Conservation (phyloP, 1,140 invertebrate genomes). For the Thaumetopoea pityocampa region DNA sequence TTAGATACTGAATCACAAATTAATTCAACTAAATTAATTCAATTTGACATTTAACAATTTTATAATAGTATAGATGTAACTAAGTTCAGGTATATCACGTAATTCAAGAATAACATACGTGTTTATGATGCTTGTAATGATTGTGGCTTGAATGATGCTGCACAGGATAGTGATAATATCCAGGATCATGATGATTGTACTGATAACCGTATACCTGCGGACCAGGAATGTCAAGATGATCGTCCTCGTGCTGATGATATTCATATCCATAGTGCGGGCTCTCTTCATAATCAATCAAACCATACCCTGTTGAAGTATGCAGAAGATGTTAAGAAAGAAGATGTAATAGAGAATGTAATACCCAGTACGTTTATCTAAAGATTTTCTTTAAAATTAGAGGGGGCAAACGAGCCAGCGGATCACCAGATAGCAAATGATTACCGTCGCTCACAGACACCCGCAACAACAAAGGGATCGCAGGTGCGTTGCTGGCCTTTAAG, state of each 20-base stretch:
- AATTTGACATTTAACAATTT: no score
- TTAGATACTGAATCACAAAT: no score
- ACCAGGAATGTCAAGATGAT: conserved; percentile 15
- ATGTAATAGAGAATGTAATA: background rate
- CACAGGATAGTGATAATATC: conserved; percentile 26
- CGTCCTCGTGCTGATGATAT: conserved; percentile 15
- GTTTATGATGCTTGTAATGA: conserved; percentile 45
- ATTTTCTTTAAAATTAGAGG: no score
- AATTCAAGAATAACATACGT: conserved; percentile 21
- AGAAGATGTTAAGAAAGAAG: background rate
- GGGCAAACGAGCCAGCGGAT: no score
- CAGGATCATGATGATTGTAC: conserved; percentile 11
- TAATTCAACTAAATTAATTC: no score
- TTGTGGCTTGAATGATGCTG: conserved; percentile 32
- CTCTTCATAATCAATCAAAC: conserved; percentile 44
- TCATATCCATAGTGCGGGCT: conserved; percentile 35
- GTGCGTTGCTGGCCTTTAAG: no score
- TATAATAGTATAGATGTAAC: no score
- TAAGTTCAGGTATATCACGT: no score
- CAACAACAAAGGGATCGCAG: no score
- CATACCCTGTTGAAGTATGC: conserved; percentile 28
- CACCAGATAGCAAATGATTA: no score
- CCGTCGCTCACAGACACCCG: no score
- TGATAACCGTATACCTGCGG: conserved; percentile 10
- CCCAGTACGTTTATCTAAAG: no score